Evolutionary conservation across 2,797 vertebrate genomes (phyloP).

Genomic region (Epinephelus malabaricus): DNA sequence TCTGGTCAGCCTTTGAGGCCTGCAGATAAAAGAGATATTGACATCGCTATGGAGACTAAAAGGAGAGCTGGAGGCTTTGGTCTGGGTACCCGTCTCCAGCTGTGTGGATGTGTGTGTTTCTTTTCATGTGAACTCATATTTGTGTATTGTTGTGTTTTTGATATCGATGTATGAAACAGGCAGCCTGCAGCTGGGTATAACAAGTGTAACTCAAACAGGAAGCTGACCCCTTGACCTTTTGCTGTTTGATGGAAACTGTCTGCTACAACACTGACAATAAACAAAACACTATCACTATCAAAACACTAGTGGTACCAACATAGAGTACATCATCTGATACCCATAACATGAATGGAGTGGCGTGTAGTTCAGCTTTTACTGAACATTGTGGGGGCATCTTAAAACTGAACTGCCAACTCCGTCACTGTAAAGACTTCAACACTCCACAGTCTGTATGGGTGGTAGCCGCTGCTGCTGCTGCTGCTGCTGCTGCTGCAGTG

Average conservation of each 20-base stretch:
- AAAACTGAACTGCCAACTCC: no score
- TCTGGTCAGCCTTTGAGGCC: slow-evolving; percentile 78
- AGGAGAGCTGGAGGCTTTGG: slow-evolving; percentile 66
- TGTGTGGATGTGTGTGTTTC: slow-evolving; percentile 25
- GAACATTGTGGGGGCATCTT: no score
- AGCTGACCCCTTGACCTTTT: slow-evolving; percentile 32
- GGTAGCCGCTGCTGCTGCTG: no score
- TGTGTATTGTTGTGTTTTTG: slow-evolving; percentile 37
- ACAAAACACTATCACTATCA: no score
- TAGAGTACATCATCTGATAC: no score
- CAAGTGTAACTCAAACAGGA: slow-evolving; percentile 28
- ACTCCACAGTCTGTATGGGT: no score
- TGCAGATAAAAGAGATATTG: slow-evolving; percentile 75
- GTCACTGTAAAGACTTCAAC: no score
- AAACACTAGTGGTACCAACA: no score
- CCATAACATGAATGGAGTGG: no score
- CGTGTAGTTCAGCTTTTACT: no score
- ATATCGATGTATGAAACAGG: slow-evolving; percentile 22
- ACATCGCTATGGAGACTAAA: slow-evolving; percentile 80
- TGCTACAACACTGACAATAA: background rate
- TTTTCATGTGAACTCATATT: slow-evolving; percentile 36
- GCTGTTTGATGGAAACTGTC: slow-evolving; percentile 7
- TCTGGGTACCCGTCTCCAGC: slow-evolving; percentile 33
- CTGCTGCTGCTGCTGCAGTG: no score
- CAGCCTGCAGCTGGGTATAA: slow-evolving; percentile 7